Evolutionary conservation across 64 coral and sea anemone species (phyloP), one percentile per base, ranked within the genome.

Genomic region (Anthopleura sola): DNA sequence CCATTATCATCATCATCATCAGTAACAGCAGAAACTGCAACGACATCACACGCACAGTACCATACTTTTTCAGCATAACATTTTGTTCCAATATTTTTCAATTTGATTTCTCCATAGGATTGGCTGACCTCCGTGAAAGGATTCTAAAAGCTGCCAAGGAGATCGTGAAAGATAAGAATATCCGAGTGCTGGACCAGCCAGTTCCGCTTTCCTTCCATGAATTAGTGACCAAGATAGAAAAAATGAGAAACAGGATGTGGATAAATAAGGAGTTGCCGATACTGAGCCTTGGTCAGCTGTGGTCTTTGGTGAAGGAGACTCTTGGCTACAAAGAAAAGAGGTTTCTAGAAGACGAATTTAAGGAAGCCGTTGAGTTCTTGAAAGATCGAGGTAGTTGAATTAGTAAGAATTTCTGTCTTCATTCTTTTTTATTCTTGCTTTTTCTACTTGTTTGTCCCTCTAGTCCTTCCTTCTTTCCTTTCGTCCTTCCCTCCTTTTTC

Each of bases 371-470:
- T 51, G 75, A 66, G 10, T 93, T 93, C 36, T 77, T 93, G 24
- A 84, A 88, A 55, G 87, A 93, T 46, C 55, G 91, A 93, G 91
- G 91, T 93, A 82, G 21, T 76, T 2, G 15, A 79, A 6, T 44
- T 14, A 12, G 24, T 34, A 32, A 4, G 1, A n/a, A n/a, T n/a
- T n/a, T n/a, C n/a, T n/a, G n/a, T n/a, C n/a, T n/a, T n/a, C n/a
- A n/a, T n/a, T 26, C 9, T 68, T 20, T 32, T 34, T 34, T 32
- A 34, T 34, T 14, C 31, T 15, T 71, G 13, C 31, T 32, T 71
- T 10, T 69, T 33, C 66, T 28, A 3, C 3, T 33, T 11, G 8
- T 34, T 69, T 7, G 2, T 69, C 66, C 29, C 9, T 15, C 24
- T 21, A 8, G n/a, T 66, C 12, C 29, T 33, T 33, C 11, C n/a